phyloP scores from a whole-genome alignment of 2,888 invertebrate genomes.

The Pristionchus exspectatus region DNA sequence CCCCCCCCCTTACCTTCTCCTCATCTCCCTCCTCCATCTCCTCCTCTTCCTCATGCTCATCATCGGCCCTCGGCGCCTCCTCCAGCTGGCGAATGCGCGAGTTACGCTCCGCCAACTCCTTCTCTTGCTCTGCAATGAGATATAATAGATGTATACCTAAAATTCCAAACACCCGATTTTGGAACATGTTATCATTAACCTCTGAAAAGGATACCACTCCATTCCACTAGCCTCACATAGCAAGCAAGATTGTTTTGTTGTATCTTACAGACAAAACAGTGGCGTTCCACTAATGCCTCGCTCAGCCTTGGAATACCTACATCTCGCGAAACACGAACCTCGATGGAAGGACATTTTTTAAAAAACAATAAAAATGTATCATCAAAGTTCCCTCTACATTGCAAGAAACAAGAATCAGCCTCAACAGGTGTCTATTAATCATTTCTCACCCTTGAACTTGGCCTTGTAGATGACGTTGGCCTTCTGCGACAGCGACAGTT shows the following conservation, averaged over 20 bases:
- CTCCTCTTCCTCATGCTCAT: background rate
- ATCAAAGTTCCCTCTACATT: no score
- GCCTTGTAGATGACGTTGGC: conserved; percentile 42
- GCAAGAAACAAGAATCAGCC: no score
- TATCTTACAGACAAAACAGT: no score
- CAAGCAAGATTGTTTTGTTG: no score
- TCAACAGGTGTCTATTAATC: no score
- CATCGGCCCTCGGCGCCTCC: conserved; percentile 18
- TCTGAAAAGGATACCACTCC: no score
- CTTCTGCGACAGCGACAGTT: conserved; percentile 46
- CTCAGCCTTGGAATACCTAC: background rate
- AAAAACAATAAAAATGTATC: no score
- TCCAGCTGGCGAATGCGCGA: conserved; percentile 49
- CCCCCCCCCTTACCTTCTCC: conserved; percentile 25
- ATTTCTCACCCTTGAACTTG: conserved; percentile 24
- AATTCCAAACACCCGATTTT: no score
- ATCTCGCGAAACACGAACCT: background rate
- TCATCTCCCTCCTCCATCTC: conserved; percentile 3
- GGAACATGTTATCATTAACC: no score
- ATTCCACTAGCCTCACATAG: no score
- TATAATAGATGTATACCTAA: no score
- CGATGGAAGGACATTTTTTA: no score
- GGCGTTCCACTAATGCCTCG: background rate
- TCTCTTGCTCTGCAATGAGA: conserved; percentile 31
- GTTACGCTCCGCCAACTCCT: conserved; percentile 50